phyloP scores from a whole-genome alignment of 2,888 invertebrate species.

The Exephanes ischioxanthus region DNA sequence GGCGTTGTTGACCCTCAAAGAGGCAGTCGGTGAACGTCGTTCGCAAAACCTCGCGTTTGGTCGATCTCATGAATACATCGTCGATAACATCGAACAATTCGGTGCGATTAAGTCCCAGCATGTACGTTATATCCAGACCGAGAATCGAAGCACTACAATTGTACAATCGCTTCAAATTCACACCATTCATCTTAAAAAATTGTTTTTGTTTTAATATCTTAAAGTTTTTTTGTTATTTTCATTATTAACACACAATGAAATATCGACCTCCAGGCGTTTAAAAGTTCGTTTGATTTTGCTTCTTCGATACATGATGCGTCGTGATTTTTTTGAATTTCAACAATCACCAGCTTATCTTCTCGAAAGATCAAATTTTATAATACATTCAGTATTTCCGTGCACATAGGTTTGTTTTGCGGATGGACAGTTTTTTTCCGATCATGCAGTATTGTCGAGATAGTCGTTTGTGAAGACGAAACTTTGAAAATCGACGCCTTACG shows the following conservation, averaged over 20 bases:
- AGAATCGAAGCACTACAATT: conserved; percentile 76
- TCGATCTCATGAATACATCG: conserved; percentile 72
- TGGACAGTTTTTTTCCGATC: background rate
- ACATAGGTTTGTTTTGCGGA: background rate
- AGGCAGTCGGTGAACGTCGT: conserved; percentile 73
- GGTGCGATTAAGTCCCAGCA: conserved; percentile 72
- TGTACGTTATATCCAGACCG: conserved; percentile 70
- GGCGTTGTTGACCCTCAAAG: conserved; percentile 73
- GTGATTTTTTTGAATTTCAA: background rate
- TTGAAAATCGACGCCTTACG: background rate
- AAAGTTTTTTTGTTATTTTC: background rate
- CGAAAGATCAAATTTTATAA: background rate
- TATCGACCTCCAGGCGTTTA: background rate
- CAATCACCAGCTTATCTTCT: background rate
- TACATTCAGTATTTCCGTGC: background rate
- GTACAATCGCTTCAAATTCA: conserved; percentile 71
- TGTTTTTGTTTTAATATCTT: conserved; percentile 35
- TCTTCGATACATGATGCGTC: background rate
- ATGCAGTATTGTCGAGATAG: conserved; percentile 1
- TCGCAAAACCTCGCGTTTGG: conserved; percentile 67
- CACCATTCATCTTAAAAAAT: conserved; percentile 72
- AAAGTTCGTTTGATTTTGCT: background rate
- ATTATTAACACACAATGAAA: background rate
- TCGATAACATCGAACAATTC: conserved; percentile 72
- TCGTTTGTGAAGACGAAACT: background rate